Evolutionary conservation across 2,888 invertebrate species (phyloP).

Genomic region (Netelia inedita): DNA sequence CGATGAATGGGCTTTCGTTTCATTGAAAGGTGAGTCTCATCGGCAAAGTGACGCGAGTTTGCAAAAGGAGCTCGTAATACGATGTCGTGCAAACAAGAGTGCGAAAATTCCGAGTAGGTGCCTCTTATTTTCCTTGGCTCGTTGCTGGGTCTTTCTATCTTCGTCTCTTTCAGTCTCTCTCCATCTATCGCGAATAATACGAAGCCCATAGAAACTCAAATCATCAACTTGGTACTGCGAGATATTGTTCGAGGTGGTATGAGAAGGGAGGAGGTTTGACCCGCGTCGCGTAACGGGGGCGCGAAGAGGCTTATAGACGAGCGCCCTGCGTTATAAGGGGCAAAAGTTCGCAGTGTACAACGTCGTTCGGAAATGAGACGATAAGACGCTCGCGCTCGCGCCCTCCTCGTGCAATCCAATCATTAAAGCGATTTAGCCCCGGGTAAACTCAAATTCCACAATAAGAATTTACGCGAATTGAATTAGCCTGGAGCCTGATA

Average conservation of each 20-base stretch:
- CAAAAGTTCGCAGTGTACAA: slow-evolving; percentile 54
- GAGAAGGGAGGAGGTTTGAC: slow-evolving; percentile 11
- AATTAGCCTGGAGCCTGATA: slow-evolving; percentile 16
- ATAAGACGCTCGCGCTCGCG: slow-evolving; percentile 21
- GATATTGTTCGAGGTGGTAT: slow-evolving; percentile 40
- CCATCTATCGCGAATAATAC: slow-evolving; percentile 64
- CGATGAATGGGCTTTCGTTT: slow-evolving; percentile 43
- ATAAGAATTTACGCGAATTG: slow-evolving; percentile 42
- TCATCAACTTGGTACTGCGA: slow-evolving; percentile 72
- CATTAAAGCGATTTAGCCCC: slow-evolving; percentile 52
- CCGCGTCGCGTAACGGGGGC: slow-evolving; percentile 46
- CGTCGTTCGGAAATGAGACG: slow-evolving; percentile 26
- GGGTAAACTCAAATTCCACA: slow-evolving; percentile 35
- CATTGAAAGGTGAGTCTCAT: slow-evolving; percentile 28
- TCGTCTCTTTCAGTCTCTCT: background rate
- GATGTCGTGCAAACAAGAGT: background rate
- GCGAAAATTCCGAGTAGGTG: background rate
- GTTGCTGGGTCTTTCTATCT: background rate
- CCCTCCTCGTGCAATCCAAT: slow-evolving; percentile 46
- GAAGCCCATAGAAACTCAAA: slow-evolving; percentile 73
- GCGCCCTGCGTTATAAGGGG: slow-evolving; percentile 38
- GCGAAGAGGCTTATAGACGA: slow-evolving; percentile 25
- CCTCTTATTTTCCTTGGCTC: background rate
- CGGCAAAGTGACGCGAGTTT: background rate
- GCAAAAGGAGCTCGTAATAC: slow-evolving; percentile 32